Percentiles rank a stretch among this genome's conserved stretches.
These are phyloP conservation scores for Australoheros facetus DNA, from an alignment of 2,797 vertebrate genomes.

Conservation along the genomic window DNA sequence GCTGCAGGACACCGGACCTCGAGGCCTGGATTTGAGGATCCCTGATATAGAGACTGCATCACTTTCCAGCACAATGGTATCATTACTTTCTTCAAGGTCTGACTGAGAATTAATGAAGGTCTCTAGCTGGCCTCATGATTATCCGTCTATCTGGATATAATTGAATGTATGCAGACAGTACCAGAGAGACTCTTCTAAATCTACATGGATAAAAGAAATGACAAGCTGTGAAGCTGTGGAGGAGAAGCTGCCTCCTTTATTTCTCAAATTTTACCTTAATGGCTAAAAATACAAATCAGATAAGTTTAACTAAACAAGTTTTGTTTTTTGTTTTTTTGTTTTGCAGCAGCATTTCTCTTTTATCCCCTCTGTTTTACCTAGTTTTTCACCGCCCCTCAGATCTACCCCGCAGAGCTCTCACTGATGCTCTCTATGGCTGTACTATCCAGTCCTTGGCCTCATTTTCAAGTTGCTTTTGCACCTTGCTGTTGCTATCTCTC, in stretches of 20 bases:
- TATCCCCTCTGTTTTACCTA: background rate
- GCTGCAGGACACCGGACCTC: no score
- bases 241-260: constrained; percentile 8
- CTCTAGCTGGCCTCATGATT: constrained; percentile 13
- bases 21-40: no score
- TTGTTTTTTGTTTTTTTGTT: background rate
- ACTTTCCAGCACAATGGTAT: constrained; percentile 4
- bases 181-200: constrained; percentile 17
- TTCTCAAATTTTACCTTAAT: constrained; percentile 15
- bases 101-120: constrained; percentile 42
- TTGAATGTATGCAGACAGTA: constrained; percentile 39
- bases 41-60: constrained; percentile 9
- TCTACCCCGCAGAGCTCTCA: background rate
- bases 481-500: background rate
- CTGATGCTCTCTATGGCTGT: background rate
- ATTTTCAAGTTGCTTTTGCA: constrained; percentile 24
- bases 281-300: background rate
- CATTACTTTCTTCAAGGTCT: constrained; percentile 20
- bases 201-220: constrained; percentile 4
- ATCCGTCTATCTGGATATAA: constrained; percentile 23
- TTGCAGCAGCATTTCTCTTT: background rate
- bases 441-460: constrained; percentile 14
- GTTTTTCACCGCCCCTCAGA: background rate
- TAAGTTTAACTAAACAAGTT: background rate
- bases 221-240: constrained; percentile 6